phyloP scores from a whole-genome alignment of 1,140 invertebrate genomes.

The Cotesia chilonis region DNA sequence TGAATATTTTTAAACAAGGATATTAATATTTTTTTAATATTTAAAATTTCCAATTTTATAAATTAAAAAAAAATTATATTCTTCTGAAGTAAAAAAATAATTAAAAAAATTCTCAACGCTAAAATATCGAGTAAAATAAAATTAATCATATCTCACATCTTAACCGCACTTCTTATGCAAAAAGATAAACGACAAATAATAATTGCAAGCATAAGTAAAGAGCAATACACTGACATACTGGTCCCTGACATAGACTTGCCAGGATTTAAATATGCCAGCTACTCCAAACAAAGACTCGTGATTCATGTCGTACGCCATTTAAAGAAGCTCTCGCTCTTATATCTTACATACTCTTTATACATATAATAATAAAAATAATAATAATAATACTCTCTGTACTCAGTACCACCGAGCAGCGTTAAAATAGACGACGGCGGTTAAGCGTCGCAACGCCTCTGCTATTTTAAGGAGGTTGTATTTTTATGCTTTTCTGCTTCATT shows the following conservation, averaged over 20 bases:
- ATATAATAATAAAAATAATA: too few relatives aligned
- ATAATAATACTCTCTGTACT: too few relatives aligned
- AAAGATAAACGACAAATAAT: not conserved
- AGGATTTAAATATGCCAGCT: constrained; percentile 7
- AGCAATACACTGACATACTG: not conserved
- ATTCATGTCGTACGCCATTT: constrained; percentile 42
- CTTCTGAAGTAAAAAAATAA: too few relatives aligned
- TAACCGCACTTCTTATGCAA: too few relatives aligned
- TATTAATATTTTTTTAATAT: too few relatives aligned
- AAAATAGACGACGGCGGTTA: constrained; percentile 41
- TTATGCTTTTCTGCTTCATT: constrained; percentile 9
- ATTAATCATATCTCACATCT: too few relatives aligned
- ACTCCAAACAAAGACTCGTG: constrained; percentile 38
- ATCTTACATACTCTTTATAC: too few relatives aligned
- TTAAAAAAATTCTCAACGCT: too few relatives aligned
- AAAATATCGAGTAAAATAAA: too few relatives aligned
- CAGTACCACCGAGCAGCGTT: constrained; percentile 27
- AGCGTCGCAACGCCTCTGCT: constrained; percentile 40
- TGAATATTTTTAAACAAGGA: too few relatives aligned
- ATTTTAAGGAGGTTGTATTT: constrained; percentile 41
- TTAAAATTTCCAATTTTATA: too few relatives aligned
- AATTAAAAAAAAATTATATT: too few relatives aligned
- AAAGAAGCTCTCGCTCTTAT: constrained; percentile 26
- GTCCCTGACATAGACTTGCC: constrained; percentile 2
- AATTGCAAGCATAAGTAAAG: not conserved